These are phyloP conservation scores for Drosophila lacertosa DNA, from an alignment of 1,140 invertebrate species.

Conservation along the genomic window DNA sequence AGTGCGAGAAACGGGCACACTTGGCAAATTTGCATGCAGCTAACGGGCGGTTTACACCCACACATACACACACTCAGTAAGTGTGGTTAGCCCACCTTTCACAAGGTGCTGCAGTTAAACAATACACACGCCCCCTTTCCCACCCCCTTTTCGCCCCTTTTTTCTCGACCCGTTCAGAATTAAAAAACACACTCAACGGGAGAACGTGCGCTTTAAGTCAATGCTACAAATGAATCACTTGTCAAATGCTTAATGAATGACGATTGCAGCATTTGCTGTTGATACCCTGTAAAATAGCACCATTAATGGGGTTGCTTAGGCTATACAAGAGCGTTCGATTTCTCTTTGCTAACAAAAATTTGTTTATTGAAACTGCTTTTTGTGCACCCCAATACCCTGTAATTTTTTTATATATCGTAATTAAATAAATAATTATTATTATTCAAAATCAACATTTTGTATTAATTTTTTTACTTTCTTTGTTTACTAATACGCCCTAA, in stretches of 20 bases:
- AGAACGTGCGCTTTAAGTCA: conserved; percentile 69
- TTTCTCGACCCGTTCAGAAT: background rate
- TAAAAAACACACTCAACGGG: conserved; percentile 11
- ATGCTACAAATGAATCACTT: conserved; percentile 71
- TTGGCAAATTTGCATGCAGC: conserved; percentile 64
- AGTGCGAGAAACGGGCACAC: conserved; percentile 10
- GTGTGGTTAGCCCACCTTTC: conserved; percentile 39
- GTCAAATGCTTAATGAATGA: conserved; percentile 69
- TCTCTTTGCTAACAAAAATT: too few species aligned
- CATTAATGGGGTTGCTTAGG: background rate
- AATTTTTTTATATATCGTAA: too few species aligned
- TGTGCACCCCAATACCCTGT: too few species aligned
- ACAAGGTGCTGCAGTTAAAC: conserved; percentile 16
- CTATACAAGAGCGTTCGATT: too few species aligned
- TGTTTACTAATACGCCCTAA: too few species aligned
- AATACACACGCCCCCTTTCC: background rate
- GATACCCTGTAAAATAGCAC: conserved; percentile 18
- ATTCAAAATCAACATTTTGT: too few species aligned
- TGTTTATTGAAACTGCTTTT: too few species aligned
- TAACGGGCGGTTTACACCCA: conserved; percentile 39
- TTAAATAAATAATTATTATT: too few species aligned
- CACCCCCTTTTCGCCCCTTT: background rate
- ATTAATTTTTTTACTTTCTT: too few species aligned
- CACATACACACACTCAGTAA: conserved; percentile 29
- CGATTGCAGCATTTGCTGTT: conserved; percentile 17